phyloP scores from a whole-genome alignment of 2,888 invertebrate species.

The Aleiodes alternator region DNA sequence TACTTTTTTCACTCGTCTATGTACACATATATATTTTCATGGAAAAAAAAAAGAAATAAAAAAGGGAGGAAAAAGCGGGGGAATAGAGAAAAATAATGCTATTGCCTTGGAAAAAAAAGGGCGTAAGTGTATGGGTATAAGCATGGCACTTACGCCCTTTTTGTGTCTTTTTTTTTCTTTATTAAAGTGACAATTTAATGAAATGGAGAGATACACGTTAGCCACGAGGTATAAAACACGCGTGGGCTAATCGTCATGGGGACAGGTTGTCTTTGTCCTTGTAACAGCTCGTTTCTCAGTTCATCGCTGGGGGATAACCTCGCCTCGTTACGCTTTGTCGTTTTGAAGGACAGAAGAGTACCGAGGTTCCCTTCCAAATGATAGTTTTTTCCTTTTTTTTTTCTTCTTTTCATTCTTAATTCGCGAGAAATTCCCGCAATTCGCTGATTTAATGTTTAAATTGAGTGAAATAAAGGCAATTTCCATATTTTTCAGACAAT shows the following conservation, averaged over 20 bases:
- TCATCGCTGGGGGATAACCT: slow-evolving; percentile 37
- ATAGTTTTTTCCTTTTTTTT: not conserved
- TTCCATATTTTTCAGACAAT: too few relatives aligned
- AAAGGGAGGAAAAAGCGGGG: not conserved
- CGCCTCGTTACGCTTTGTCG: slow-evolving; percentile 38
- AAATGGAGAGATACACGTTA: slow-evolving; percentile 14
- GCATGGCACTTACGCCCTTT: too few relatives aligned
- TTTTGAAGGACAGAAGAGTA: slow-evolving; percentile 33
- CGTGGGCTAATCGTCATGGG: slow-evolving; percentile 46
- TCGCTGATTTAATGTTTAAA: too few relatives aligned
- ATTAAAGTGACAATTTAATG: not conserved
- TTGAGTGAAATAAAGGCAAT: too few relatives aligned
- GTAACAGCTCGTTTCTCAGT: slow-evolving; percentile 27
- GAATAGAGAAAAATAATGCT: not conserved
- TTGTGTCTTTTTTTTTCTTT: too few relatives aligned
- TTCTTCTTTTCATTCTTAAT: not conserved
- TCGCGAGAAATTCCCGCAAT: too few relatives aligned
- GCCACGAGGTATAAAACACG: slow-evolving; percentile 9
- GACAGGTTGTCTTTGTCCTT: slow-evolving; percentile 52
- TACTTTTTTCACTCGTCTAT: slow-evolving; percentile 20
- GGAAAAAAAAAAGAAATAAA: not conserved
- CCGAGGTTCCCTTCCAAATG: slow-evolving; percentile 24
- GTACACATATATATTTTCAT: not conserved
- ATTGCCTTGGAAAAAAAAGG: not conserved
- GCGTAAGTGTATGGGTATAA: too few relatives aligned